Evolutionary conservation across 2,113 vertebrate species (phyloP).

Genomic region (Setophaga petechia): DNA sequence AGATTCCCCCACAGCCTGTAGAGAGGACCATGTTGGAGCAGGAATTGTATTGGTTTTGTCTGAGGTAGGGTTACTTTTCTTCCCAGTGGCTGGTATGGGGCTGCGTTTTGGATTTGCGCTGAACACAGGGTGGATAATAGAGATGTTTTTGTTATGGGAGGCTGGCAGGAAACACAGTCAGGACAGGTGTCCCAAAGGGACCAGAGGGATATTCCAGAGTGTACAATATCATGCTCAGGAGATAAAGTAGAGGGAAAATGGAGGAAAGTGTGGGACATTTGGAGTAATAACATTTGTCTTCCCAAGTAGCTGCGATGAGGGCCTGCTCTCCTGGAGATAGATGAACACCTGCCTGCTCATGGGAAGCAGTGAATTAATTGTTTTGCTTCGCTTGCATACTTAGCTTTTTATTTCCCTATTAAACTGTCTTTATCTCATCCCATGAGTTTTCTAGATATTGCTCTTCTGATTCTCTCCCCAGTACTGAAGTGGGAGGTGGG

Average conservation of each 20-base stretch:
- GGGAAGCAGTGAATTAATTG: neutral
- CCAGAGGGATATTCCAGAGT: neutral
- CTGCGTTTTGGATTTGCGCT: neutral
- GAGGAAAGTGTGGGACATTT: neutral
- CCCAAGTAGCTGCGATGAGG: neutral
- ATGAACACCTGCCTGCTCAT: neutral
- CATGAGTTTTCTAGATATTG: neutral
- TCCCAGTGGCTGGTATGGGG: neutral
- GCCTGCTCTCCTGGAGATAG: neutral
- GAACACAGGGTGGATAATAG: neutral
- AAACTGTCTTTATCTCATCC: neutral
- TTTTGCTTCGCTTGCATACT: neutral
- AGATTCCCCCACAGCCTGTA: neutral
- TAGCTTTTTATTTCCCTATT: neutral
- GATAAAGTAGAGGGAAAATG: neutral
- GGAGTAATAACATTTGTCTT: neutral
- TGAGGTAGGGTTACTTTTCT: neutral
- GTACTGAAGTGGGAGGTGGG: fast-evolving
- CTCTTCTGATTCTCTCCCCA: neutral
- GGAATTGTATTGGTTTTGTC: neutral
- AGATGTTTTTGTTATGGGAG: neutral
- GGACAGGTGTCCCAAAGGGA: neutral
- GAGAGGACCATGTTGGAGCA: neutral
- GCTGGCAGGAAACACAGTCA: neutral
- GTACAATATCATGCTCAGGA: neutral